phyloP scores from a whole-genome alignment of 2,797 vertebrate species.

The Echeneis naucrates region DNA sequence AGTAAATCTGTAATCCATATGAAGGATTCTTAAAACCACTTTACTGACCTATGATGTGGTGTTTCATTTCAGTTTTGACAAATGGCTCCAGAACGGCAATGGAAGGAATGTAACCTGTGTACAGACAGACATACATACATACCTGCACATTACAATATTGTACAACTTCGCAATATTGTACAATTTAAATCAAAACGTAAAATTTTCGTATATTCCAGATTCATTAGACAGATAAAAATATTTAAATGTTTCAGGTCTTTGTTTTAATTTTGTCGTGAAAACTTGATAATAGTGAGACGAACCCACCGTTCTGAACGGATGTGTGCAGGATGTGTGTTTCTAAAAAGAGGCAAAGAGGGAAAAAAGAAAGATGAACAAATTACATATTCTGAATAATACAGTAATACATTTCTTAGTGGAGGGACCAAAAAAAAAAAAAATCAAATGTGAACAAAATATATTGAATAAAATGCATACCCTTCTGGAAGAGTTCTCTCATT shows the following conservation, averaged over 20 bases:
- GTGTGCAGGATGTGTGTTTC: too few species aligned
- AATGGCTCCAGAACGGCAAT: not conserved
- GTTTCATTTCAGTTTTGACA: rapidly evolving
- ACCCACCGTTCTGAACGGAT: too few species aligned
- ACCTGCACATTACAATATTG: too few species aligned
- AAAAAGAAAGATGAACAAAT: not conserved
- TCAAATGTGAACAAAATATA: not conserved
- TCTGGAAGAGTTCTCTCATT: conserved; percentile 47
- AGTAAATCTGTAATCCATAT: not conserved
- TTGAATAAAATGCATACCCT: conserved; percentile 49
- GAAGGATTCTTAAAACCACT: not conserved
- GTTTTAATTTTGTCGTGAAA: too few species aligned
- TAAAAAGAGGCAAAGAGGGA: not conserved
- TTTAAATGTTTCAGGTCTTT: too few species aligned
- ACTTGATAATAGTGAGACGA: too few species aligned
- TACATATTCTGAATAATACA: not conserved
- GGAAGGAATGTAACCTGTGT: conserved; percentile 27
- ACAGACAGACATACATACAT: too few species aligned
- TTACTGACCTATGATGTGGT: conserved; percentile 51
- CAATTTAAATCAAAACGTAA: too few species aligned
- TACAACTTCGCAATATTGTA: too few species aligned
- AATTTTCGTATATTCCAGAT: too few species aligned
- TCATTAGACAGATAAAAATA: too few species aligned
- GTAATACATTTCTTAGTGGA: not conserved
- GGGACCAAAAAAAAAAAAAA: conserved; percentile 1